Base-by-base conservation (phyloP, 2,797 vertebrate genomes). In the Helicolenus hilgendorfi region DNA sequence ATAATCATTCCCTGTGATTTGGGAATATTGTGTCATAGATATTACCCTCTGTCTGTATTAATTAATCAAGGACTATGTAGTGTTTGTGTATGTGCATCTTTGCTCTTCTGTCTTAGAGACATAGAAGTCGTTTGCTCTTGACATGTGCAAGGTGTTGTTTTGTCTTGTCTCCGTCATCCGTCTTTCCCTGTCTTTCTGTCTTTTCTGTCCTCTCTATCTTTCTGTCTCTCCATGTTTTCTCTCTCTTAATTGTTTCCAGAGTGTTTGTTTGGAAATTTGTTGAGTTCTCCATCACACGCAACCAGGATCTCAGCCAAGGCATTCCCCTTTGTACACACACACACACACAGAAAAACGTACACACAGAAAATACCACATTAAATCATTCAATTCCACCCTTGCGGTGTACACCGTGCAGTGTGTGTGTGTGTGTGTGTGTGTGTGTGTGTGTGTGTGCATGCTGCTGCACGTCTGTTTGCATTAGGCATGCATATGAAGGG, bases 251-350 rank as follows among this genome's bases (percentile, higher is more conserved):
- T 94, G 93, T 91, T 96, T 96, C 95, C 96, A 96, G 94, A 95
- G 90, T 95, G 92, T 95, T 96, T 96, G 94, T 95, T 96, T 95
- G 94, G 89, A 96, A 95, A 94, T 92, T 92, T 94, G 91, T 94
- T 91, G 89, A 92, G 91, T 90, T 94, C 89, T 92, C 89, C 92
- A 94, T 96, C 93, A 95, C 96, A 96, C 93, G 86, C 95, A 92
- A 94, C 87, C 91, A 89, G 80, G 62, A 91, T 78, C 20, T 35
- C 62, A 77, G 92, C 95, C 96, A 96, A 94, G 79, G 72, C 83
- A 90, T 89, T 87, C 77, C 86, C 90, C 83, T 82, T 78, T 74
- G 45, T 26, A 72, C 73, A 76, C 83, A 85, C 26, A 27, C 26
- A 27, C 26, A 27, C 26, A 27, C 26, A 27, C 26, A 27, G 64